Evolutionary conservation across 2,888 invertebrate genomes (phyloP), one percentile per base, ranked within the genome.

Genomic region (Hirtodrosophila histrioides): DNA sequence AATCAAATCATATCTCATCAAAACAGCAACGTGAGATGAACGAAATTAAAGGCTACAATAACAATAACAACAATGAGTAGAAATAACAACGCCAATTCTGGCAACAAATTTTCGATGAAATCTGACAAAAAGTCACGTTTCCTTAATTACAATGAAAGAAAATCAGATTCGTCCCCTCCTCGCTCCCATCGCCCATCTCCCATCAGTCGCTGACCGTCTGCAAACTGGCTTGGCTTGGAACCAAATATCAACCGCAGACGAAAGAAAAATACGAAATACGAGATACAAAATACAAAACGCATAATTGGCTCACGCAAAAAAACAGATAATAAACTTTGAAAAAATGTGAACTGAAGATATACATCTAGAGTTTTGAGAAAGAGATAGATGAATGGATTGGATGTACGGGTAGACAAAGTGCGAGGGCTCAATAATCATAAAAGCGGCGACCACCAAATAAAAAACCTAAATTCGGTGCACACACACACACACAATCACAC

Each of bases 231-330:
- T 40, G n/a, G n/a, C n/a, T 17, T 29, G 12, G 8, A 64, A 64
- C 64, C 27, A 27, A 27, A 37, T 53, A 46, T 55, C 58, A 86
- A 75, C 78, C 78, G 69, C 84, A 84, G 79, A 69, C 68, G 60
- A 72, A 62, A 50, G 45, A 69, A 71, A n/a, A n/a, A n/a, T n/a
- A n/a, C n/a, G n/a, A n/a, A n/a, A n/a, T n/a, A n/a, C n/a, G n/a
- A n/a, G n/a, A 70, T 58, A 61, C 70, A 64, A 64, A 72, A 81
- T 61, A 87, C 77, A 83, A 86, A 85, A 83, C 81, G 75, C 86
- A 88, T 87, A 87, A 88, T 88, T 88, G 88, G 86, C 83, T 87
- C 87, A 86, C 85, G 88, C 88, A 87, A 84, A 85, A 85, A 61
- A 60, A 46, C 61, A 51, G 58, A 60, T 51, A 58, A 72, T 62